Percentiles rank a stretch among this genome's conserved stretches.
Conservation (phyloP, 2,888 invertebrate species). For the Drosophila maculinotata region DNA sequence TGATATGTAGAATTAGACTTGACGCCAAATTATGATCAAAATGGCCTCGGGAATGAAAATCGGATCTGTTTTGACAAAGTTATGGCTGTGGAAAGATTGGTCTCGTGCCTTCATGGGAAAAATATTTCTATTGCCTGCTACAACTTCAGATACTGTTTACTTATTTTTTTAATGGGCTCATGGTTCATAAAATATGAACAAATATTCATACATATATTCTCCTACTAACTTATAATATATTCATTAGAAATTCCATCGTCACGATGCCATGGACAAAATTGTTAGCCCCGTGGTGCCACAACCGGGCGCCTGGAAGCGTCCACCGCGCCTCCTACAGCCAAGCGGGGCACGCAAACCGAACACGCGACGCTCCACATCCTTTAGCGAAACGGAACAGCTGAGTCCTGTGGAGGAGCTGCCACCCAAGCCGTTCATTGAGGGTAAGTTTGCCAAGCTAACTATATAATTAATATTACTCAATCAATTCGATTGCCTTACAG, state of each 20-base stretch:
- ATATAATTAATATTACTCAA: neutral
- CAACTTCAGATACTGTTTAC: too few species aligned
- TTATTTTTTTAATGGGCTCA: too few species aligned
- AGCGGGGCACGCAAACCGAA: conserved; percentile 83
- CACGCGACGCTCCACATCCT: conserved; percentile 84
- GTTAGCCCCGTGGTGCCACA: conserved; percentile 96
- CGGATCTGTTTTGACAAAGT: too few species aligned
- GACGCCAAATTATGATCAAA: too few species aligned
- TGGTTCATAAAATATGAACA: neutral
- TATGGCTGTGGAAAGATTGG: too few species aligned
- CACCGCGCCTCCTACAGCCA: conserved; percentile 83
- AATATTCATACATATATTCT: neutral
- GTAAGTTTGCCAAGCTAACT: conserved; percentile 48
- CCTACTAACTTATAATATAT: neutral
- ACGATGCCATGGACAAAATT: conserved; percentile 93
- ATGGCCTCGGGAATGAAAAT: too few species aligned
- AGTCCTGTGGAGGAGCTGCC: conserved; percentile 84
- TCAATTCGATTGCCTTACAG: neutral
- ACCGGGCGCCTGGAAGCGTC: conserved; percentile 93
- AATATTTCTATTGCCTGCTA: neutral
- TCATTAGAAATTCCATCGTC: conserved; percentile 86
- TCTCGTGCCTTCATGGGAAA: too few species aligned
- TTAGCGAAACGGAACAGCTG: conserved; percentile 86
- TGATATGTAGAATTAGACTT: too few species aligned
- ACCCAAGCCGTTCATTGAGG: conserved; percentile 67